Conservation (phyloP, 2,888 invertebrate species). For the Catocala sponsa region DNA sequence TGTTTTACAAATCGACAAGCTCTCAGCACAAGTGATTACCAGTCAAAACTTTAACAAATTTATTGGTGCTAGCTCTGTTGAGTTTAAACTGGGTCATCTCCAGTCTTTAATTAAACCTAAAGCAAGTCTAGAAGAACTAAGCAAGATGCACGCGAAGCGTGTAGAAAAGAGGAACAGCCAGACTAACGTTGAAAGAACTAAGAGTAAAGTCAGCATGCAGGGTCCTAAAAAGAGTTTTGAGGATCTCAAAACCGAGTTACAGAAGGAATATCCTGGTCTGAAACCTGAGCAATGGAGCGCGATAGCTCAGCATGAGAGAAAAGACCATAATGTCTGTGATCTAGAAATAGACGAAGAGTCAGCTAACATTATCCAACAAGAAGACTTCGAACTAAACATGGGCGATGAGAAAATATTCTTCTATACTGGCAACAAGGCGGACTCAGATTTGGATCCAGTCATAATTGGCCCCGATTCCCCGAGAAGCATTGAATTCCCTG, state of each 20-base stretch:
- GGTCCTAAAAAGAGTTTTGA: conserved; percentile 24
- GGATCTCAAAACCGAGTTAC: conserved; percentile 11
- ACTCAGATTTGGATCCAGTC: conserved; percentile 47
- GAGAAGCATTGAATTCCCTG: conserved; percentile 28
- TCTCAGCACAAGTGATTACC: conserved; percentile 78
- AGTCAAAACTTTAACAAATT: conserved; percentile 66
- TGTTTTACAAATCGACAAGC: conserved; percentile 77
- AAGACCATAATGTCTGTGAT: conserved; percentile 8
- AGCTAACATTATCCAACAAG: conserved; percentile 8
- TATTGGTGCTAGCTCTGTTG: conserved; percentile 60
- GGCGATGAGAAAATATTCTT: conserved; percentile 28
- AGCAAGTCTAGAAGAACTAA: conserved; percentile 63
- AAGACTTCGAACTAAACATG: conserved; percentile 18
- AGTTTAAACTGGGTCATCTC: conserved; percentile 77
- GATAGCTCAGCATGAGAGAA: conserved; percentile 14
- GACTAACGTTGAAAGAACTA: conserved; percentile 29
- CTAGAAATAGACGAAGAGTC: conserved; percentile 20
- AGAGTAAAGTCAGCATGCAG: conserved; percentile 25
- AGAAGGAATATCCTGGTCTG: conserved; percentile 22
- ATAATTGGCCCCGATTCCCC: conserved; percentile 51
- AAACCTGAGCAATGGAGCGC: conserved; percentile 37
- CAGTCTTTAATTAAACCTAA: conserved; percentile 72
- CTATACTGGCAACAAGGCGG: conserved; percentile 22
- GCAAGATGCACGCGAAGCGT: conserved; percentile 48
- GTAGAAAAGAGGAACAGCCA: conserved; percentile 33